Base-by-base conservation (phyloP, 2,113 vertebrate species). In the Cygnus atratus region DNA sequence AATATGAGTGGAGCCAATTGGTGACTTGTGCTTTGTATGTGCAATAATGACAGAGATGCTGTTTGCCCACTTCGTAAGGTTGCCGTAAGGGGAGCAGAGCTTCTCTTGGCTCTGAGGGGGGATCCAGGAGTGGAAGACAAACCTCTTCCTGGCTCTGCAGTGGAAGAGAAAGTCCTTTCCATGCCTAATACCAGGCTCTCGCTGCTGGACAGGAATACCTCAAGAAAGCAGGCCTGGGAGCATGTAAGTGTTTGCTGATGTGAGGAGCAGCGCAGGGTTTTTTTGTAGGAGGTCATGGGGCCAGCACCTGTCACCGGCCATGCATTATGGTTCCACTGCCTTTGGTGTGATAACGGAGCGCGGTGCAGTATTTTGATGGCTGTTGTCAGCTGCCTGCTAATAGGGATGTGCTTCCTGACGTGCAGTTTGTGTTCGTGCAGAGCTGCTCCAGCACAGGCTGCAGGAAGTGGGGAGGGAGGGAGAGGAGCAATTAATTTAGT, bases 11-110 rank as follows among this genome's bases (percentile, higher is more conserved):
- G 68, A 84, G 50, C 58, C 87, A 89, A 10, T 84, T 55, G 75
- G 62, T 41, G 87, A 84, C 66, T 79, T 75, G 73, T 57, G 48
- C 77, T 95, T 93, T 91, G 44, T 82, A 22, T 48, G 84, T 26
- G 13, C 71, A 84, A 18, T 33, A 72, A 31, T 44, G 80, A 88
- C 72, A 79, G 78, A 79, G 75, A 62, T 70, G 74, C 35, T 90
- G 61, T 93, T 93, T 90, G 77, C 66, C 44, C 55, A 16, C 55
- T 90, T 92, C 37, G 35, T 52, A 73, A 22, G 72, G 82, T 17
- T n/a, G 41, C 43, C 29, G 63, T 63, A 44, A 66, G 50, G 59
- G 65, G 80, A 92, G 71, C 41, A 77, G 33, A 63, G 44, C 78
- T 82, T 37, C 35, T 93, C 21, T 50, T 73, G 63, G 54, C 44